A percentile compares a stretch with the other conserved stretches of the same genome.
These are phyloP conservation scores for Apotomis capreana DNA, from an alignment of 2,888 invertebrate species.

Conservation along the genomic window DNA sequence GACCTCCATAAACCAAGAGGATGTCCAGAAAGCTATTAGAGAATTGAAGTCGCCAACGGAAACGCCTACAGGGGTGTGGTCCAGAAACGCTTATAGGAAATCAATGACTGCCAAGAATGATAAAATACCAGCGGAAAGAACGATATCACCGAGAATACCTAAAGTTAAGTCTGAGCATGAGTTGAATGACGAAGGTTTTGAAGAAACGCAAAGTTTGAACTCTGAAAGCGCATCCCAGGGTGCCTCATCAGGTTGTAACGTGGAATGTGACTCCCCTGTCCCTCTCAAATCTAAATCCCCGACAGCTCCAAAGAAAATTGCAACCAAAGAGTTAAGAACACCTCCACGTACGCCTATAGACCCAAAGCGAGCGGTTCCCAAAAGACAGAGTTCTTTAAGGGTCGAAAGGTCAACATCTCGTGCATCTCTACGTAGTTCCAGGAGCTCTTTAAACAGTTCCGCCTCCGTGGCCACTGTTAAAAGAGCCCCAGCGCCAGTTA, in stretches of 20 bases:
- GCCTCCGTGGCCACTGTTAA: constrained; percentile 91
- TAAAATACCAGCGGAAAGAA: constrained; percentile 61
- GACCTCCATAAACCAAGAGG: constrained; percentile 88
- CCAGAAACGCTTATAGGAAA: constrained; percentile 75
- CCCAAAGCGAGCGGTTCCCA: constrained; percentile 65
- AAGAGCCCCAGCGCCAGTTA: constrained; percentile 82
- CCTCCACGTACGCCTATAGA: constrained; percentile 69
- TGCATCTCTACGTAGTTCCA: constrained; percentile 91
- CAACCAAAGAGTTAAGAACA: constrained; percentile 78
- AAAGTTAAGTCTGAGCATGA: constrained; percentile 86
- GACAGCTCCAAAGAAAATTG: constrained; percentile 77
- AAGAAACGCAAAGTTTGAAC: constrained; percentile 94
- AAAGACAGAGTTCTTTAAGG: constrained; percentile 76
- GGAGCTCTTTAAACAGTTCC: constrained; percentile 92
- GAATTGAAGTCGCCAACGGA: constrained; percentile 86
- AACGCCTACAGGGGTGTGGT: constrained; percentile 84
- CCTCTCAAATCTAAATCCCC: constrained; percentile 72
- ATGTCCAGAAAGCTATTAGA: constrained; percentile 87
- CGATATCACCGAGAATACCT: constrained; percentile 76
- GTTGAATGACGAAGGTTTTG: constrained; percentile 94
- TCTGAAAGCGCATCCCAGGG: constrained; percentile 94
- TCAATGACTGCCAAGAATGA: constrained; percentile 65
- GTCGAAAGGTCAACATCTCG: constrained; percentile 91
- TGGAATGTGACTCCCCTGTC: constrained; percentile 83
- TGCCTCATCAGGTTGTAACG: constrained; percentile 90